Evolutionary conservation across 2,113 vertebrate species (phyloP), one percentile per base, ranked within the genome.

Genomic region (Rostratula benghalensis): DNA sequence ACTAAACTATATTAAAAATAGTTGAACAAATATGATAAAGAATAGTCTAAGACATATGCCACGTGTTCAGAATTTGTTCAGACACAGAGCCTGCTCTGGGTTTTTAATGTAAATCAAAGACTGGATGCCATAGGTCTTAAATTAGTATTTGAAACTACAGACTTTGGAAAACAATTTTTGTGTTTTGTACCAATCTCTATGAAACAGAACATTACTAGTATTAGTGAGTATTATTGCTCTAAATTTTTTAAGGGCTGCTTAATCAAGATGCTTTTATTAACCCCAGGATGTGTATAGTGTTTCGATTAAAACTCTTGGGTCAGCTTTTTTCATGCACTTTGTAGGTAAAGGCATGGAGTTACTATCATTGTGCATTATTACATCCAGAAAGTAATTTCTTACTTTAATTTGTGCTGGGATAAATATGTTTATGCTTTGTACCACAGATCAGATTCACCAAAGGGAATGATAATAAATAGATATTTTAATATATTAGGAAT

Each of bases 401-500:
- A 30, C 33, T 92, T 76, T 83, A 68, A n/a, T 31, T 83, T 51
- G 53, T 81, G 85, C 74, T 93, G 67, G 48, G 39, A 87, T 89
- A 63, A 53, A 27, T 50, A 46, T 23, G 9, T 83, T 93, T 73
- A n/a, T 93, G 86, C 56, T 90, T 91, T 88, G 67, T 97, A 68
- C 77, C 69, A 71, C 92, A 61, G 86, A 85, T 92, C 64, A 27
- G 75, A 6, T 93, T 97, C 63, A 83, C 87, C 77, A 90, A 93
- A 94, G 83, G 80, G 67, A 86, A 92, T 83, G 20, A 83, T 89
- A 90, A 91, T 46, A 45, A 39, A 84, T 19, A 87, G 46, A 16
- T 90, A 75, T 89, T 94, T 94, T 94, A 95, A 94, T 94, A 95
- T 96, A 73, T 88, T 81, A 82, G 8, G 53, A 91, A 70, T 80